Conservation (phyloP, 2,113 vertebrate genomes). For the Jacana jacana region DNA sequence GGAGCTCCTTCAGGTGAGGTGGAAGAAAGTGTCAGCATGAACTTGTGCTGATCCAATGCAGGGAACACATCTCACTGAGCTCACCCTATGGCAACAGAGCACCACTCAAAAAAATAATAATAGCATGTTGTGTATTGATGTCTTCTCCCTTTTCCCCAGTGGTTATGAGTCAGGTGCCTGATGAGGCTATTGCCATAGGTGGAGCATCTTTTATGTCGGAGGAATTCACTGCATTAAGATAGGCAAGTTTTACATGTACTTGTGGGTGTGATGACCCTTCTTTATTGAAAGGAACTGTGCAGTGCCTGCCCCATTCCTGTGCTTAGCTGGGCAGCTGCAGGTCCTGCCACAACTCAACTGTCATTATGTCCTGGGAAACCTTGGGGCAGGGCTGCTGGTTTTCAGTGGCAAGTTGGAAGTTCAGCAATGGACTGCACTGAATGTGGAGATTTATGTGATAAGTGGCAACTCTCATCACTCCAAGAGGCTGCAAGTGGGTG, state of each 20-base stretch:
- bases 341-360: background rate
- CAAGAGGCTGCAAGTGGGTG: fast-evolving
- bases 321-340: background rate
- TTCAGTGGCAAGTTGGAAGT: background rate
- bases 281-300: background rate
- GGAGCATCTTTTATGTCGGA: background rate
- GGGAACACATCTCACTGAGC: background rate
- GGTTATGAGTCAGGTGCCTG: conserved; percentile 11
- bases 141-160: background rate
- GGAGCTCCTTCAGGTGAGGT: background rate
- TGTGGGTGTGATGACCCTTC: background rate
- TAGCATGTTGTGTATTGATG: background rate
- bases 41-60: background rate
- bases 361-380: background rate
- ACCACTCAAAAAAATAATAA: conserved; percentile 5
- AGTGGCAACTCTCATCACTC: background rate
- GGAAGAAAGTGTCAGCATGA: background rate
- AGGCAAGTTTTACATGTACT: background rate
- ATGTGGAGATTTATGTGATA: fast-evolving
- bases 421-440: fast-evolving
- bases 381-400: background rate
- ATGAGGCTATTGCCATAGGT: background rate
- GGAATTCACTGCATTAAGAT: background rate
- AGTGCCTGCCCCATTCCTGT: background rate
- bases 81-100: background rate